phyloP scores from a whole-genome alignment of 1,140 invertebrate genomes.

The Agraylea sexmaculata region DNA sequence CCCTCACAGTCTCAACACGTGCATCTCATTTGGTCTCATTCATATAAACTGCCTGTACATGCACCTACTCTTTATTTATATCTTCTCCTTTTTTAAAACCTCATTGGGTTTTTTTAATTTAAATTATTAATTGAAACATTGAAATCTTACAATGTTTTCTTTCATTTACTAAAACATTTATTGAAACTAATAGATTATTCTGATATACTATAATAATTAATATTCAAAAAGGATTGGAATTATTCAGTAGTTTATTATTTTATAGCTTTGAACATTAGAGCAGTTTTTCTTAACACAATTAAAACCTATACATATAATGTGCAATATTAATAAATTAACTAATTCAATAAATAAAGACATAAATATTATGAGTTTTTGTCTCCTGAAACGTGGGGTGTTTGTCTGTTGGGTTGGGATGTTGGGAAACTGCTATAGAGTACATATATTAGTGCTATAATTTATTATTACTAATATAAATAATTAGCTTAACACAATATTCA shows the following conservation, averaged over 20 bases:
- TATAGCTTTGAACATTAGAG: not conserved
- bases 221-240: not conserved
- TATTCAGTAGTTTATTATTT: too few relatives aligned
- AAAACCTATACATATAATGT: not conserved
- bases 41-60: not conserved
- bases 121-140: too few relatives aligned
- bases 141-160: too few relatives aligned
- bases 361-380: not conserved
- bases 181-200: not conserved
- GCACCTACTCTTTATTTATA: slow-evolving; percentile 11
- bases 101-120: too few relatives aligned
- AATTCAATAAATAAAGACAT: not conserved
- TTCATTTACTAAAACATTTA: too few relatives aligned
- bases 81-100: slow-evolving; percentile 16
- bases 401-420: too few relatives aligned
- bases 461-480: too few relatives aligned
- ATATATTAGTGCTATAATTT: too few relatives aligned
- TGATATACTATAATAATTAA: not conserved
- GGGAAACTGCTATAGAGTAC: too few relatives aligned
- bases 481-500: too few relatives aligned
- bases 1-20: not conserved
- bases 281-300: not conserved
- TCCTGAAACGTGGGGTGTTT: too few relatives aligned
- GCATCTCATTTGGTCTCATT: not conserved
- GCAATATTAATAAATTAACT: not conserved